Conservation (phyloP, 2,113 vertebrate genomes). For the Amia ocellicauda region DNA sequence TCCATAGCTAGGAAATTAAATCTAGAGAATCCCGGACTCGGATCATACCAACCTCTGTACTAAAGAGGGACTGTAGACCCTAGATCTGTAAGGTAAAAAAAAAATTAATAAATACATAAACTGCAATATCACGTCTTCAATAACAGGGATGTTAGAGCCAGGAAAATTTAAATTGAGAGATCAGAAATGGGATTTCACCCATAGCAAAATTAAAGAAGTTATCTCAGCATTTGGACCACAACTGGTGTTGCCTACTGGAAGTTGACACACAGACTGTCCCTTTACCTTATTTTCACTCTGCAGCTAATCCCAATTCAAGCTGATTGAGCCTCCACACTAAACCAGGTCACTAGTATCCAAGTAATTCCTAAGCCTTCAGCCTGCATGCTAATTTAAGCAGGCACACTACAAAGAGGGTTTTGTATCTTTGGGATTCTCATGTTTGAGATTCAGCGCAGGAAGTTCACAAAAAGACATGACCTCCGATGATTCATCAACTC, state of each 20-base stretch:
- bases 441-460: conserved; percentile 2
- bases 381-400: conserved; percentile 29
- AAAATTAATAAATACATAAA: not conserved
- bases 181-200: not conserved
- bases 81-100: not conserved
- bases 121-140: conserved; percentile 23
- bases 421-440: conserved; percentile 11
- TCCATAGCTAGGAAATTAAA: conserved; percentile 32
- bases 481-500: no score
- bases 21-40: conserved; percentile 20
- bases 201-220: conserved; percentile 3
- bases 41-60: not conserved
- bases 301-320: conserved; percentile 24
- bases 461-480: not conserved
- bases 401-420: conserved; percentile 2
- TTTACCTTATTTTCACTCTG: conserved; percentile 12
- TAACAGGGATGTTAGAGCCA: not conserved
- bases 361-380: conserved; percentile 29
- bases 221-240: conserved; percentile 5
- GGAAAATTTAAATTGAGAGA: not conserved
- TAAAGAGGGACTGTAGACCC: not conserved
- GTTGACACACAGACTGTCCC: not conserved
- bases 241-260: conserved; percentile 12
- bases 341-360: conserved; percentile 21
- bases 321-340: conserved; percentile 26